Conservation (phyloP, 2,113 vertebrate species). For the Caracal caracal region DNA sequence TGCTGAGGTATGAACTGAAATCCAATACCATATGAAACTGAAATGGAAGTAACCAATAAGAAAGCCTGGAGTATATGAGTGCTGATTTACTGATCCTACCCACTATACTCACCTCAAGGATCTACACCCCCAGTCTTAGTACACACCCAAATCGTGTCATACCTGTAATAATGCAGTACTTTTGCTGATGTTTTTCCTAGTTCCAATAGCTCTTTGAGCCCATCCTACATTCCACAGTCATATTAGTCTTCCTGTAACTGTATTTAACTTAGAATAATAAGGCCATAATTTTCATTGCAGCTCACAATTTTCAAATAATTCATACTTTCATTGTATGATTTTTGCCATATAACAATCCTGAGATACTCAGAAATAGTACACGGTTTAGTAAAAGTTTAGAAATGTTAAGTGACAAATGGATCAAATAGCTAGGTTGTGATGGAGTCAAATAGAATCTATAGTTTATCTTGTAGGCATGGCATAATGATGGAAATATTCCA, state of each 20-base stretch:
- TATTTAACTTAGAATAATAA: not conserved
- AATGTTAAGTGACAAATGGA: not conserved
- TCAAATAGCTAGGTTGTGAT: not conserved
- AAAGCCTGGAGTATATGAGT: not conserved
- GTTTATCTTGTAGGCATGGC: not conserved
- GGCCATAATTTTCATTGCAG: not conserved
- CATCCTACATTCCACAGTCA: not conserved
- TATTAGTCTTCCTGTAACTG: not conserved
- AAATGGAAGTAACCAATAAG: not conserved
- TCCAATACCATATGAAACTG: not conserved
- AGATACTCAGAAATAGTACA: not conserved
- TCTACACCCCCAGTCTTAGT: not conserved
- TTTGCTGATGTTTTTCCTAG: not conserved
- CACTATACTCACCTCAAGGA: not conserved
- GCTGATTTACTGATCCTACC: not conserved
- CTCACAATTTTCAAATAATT: not conserved
- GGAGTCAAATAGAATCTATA: not conserved
- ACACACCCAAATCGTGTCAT: not conserved
- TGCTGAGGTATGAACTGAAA: not conserved
- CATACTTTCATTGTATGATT: not conserved
- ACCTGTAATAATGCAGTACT: not conserved
- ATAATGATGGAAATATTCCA: not conserved
- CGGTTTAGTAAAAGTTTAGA: not conserved
- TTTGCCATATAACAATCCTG: not conserved
- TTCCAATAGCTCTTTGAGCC: not conserved